A percentile compares a stretch with the other conserved stretches of the same genome.
Conservation (phyloP, 1,140 invertebrate genomes). For the Calycopis cecrops region DNA sequence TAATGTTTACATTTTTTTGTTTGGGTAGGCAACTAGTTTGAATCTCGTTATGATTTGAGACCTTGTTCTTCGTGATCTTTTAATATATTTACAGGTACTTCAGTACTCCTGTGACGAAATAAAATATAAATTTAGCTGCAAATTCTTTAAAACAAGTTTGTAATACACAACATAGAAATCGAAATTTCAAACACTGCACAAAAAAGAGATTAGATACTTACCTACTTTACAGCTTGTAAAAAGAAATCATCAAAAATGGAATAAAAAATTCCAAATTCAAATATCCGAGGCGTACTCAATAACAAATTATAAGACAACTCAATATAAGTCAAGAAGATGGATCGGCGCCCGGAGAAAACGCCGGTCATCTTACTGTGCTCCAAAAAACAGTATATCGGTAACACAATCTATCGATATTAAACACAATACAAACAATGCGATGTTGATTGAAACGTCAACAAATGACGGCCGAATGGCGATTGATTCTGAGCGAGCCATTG, state of each 20-base stretch:
- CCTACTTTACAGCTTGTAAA: not conserved
- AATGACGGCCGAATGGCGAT: conserved; percentile 31
- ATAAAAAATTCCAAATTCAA: conserved; percentile 16
- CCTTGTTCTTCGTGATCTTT: no score
- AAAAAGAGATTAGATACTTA: not conserved
- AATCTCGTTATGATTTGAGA: no score
- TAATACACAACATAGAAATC: not conserved
- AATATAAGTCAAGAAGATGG: conserved; percentile 23
- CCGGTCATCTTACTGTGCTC: conserved; percentile 38
- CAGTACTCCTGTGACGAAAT: not conserved
- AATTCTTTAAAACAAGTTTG: not conserved
- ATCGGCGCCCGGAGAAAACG: conserved; percentile 31
- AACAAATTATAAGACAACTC: conserved; percentile 32
- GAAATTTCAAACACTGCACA: not conserved
- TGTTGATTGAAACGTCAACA: conserved; percentile 68
- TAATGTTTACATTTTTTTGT: no score
- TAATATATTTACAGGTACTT: no score
- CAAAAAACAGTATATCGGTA: conserved; percentile 62
- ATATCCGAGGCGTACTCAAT: conserved; percentile 24
- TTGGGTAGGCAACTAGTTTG: no score
- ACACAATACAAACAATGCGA: conserved; percentile 66
- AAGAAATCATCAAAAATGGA: not conserved
- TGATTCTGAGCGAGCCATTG: conserved; percentile 31
- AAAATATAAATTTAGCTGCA: not conserved
- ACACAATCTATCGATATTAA: conserved; percentile 66